Conservation (phyloP, 53 echinoderm and acorn worm genomes). For the Zoroaster sp. region DNA sequence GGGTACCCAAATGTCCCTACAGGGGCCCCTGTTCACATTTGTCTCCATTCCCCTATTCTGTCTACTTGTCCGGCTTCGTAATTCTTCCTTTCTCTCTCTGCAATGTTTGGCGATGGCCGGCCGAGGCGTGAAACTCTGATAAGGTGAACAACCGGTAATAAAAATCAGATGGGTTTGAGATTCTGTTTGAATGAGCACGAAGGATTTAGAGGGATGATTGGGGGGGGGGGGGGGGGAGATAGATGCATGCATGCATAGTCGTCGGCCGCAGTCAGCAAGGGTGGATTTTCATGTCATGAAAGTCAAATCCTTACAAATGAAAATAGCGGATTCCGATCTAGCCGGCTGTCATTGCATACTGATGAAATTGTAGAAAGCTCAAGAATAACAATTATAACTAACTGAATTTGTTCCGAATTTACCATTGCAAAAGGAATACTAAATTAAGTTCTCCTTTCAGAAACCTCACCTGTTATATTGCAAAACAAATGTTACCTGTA, state of each 20-base stretch:
- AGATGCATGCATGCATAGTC: background rate
- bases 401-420: background rate
- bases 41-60: background rate
- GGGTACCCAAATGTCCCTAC: background rate
- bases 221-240: background rate
- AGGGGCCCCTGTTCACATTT: background rate
- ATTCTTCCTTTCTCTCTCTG: background rate
- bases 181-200: background rate
- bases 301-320: conserved; percentile 17
- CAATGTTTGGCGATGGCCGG: background rate
- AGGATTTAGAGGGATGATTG: background rate
- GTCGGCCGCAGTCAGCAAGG: background rate
- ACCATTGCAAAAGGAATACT: no score
- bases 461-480: no score
- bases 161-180: background rate
- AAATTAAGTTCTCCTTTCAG: no score
- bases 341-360: background rate
- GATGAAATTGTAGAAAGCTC: background rate
- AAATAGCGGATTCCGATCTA: background rate
- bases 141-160: conserved; percentile 34
- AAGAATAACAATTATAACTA: background rate
- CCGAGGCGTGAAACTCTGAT: background rate
- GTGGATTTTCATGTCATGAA: background rate
- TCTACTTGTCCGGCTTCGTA: background rate
- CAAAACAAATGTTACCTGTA: no score